A percentile compares a stretch with the other conserved stretches of the same genome.
These are phyloP conservation scores for Microtus pennsylvanicus DNA, from an alignment of 2,113 vertebrate genomes.

Conservation along the genomic window DNA sequence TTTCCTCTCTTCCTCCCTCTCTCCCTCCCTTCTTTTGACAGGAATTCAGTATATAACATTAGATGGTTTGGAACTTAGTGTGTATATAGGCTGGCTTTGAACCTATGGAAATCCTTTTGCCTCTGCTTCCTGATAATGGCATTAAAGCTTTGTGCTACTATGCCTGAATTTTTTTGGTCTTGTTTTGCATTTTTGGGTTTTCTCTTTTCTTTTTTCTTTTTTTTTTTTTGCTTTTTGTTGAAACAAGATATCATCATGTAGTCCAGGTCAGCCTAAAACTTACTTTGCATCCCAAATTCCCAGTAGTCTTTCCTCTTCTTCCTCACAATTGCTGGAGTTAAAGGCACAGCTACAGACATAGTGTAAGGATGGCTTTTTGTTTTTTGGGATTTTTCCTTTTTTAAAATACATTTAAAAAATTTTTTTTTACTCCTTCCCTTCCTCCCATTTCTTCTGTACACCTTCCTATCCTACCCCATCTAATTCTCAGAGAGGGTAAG, in stretches of 20 bases:
- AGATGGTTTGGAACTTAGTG: background rate
- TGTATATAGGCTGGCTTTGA: background rate
- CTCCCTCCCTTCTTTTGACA: too few relatives aligned
- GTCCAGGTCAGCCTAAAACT: background rate
- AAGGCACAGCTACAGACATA: background rate
- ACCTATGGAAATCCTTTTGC: background rate
- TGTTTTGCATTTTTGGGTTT: too few relatives aligned
- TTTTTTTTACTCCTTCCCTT: too few relatives aligned
- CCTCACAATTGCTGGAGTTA: background rate
- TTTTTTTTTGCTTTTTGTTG: background rate
- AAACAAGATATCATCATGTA: background rate
- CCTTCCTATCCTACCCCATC: too few relatives aligned
- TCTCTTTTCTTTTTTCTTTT: too few relatives aligned
- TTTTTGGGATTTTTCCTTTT: too few relatives aligned
- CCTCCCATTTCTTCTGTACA: too few relatives aligned
- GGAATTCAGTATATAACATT: background rate
- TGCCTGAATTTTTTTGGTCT: background rate
- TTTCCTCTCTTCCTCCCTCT: accelerated
- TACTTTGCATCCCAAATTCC: too few relatives aligned
- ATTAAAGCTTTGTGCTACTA: background rate
- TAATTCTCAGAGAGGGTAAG: too few relatives aligned
- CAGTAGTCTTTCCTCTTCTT: background rate
- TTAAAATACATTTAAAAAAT: too few relatives aligned
- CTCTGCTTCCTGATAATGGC: background rate
- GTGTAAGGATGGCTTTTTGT: too few relatives aligned